A percentile compares a stretch with the other conserved stretches of the same genome.
These are phyloP conservation scores for Melozone crissalis DNA, from an alignment of 2,113 vertebrate species.

Conservation along the genomic window DNA sequence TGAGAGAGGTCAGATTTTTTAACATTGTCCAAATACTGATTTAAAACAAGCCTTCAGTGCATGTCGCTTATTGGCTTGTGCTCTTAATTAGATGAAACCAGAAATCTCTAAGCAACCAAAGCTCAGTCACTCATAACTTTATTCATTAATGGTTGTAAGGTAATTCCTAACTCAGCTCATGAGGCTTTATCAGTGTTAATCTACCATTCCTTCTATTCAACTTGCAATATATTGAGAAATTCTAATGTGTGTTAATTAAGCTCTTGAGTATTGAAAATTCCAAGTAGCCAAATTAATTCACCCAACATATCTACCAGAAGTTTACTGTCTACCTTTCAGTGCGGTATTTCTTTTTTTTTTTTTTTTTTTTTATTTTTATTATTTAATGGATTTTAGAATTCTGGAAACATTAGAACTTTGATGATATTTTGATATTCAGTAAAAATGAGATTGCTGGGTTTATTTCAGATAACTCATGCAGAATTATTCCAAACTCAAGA, in stretches of 20 bases:
- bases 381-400: not conserved
- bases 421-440: not conserved
- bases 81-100: constrained; percentile 49
- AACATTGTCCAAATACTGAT: not conserved
- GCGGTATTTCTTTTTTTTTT: not conserved
- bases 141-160: constrained; percentile 37
- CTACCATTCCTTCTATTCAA: constrained; percentile 38
- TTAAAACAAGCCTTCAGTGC: constrained; percentile 24
- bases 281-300: constrained; percentile 1
- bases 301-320: not conserved
- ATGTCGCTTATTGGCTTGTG: constrained; percentile 12
- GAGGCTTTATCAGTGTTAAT: constrained; percentile 47
- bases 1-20: not conserved
- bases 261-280: constrained; percentile 24
- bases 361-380: no score
- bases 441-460: not conserved
- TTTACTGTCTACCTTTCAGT: not conserved
- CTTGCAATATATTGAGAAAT: constrained; percentile 17
- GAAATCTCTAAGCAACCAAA: constrained; percentile 32
- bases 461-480: not conserved
- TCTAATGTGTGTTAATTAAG: constrained; percentile 61
- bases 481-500: not conserved
- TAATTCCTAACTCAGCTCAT: constrained; percentile 3
- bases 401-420: not conserved
- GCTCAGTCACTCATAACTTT: constrained; percentile 3